Evolutionary conservation across 2,113 vertebrate species (phyloP).

Genomic region (Scomber colias): DNA sequence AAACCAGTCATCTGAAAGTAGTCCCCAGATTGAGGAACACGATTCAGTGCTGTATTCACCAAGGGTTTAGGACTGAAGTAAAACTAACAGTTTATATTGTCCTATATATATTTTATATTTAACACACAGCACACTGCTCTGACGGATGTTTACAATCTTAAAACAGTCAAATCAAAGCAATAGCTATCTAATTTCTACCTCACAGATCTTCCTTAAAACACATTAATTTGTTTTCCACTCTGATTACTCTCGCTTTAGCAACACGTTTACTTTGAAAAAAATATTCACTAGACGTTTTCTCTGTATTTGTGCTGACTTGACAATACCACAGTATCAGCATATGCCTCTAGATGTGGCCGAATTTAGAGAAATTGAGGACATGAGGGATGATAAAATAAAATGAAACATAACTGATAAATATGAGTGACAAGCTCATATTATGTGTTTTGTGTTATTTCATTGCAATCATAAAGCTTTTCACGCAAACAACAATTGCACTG

Average conservation of each 20-base stretch:
- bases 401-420: background rate
- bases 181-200: background rate
- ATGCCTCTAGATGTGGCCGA: background rate
- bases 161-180: background rate
- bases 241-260: background rate
- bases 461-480: background rate
- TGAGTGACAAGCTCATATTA: background rate
- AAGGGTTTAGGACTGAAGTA: too few species aligned
- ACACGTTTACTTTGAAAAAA: conserved; percentile 46
- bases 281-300: background rate
- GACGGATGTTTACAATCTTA: background rate
- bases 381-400: background rate
- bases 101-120: too few species aligned
- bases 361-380: background rate
- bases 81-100: background rate
- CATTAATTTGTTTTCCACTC: background rate
- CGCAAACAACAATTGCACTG: background rate
- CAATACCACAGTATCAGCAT: background rate
- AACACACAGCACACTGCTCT: background rate
- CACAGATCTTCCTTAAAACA: background rate
- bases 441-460: background rate
- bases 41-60: background rate
- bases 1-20: too few species aligned
- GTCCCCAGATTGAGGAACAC: background rate
- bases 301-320: conserved; percentile 17